A percentile compares a stretch with the other conserved stretches of the same genome.
These are phyloP conservation scores for Clarias platycephalus DNA, from an alignment of 2,797 vertebrate genomes.

Conservation along the genomic window DNA sequence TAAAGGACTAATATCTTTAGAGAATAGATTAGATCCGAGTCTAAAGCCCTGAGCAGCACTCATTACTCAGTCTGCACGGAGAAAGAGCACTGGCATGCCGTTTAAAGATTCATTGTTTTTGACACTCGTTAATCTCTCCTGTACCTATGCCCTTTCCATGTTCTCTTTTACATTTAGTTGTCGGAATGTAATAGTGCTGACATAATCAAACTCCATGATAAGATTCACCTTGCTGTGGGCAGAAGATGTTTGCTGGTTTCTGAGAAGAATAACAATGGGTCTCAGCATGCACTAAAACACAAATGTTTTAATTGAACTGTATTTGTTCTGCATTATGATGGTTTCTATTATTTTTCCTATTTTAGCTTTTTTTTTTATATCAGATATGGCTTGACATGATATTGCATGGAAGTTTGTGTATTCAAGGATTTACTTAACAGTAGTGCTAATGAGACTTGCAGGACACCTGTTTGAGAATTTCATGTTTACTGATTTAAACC, in stretches of 20 bases:
- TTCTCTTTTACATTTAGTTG: slow-evolving; percentile 63
- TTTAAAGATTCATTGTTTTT: slow-evolving; percentile 72
- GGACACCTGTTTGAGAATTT: background rate
- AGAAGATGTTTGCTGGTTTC: slow-evolving; percentile 66
- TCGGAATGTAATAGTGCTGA: slow-evolving; percentile 75
- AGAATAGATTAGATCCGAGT: slow-evolving; percentile 22
- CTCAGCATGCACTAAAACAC: slow-evolving; percentile 45
- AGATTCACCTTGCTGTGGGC: slow-evolving; percentile 74
- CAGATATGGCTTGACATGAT: slow-evolving; percentile 16
- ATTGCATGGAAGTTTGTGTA: background rate
- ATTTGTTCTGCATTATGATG: slow-evolving; percentile 48
- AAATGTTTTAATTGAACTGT: slow-evolving; percentile 49
- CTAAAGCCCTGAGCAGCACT: slow-evolving; percentile 3
- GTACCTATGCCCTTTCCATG: slow-evolving; percentile 61
- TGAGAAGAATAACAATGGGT: slow-evolving; percentile 72
- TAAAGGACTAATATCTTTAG: slow-evolving; percentile 38
- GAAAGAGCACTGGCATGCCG: slow-evolving; percentile 36
- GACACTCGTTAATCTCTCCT: slow-evolving; percentile 71
- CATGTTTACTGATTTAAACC: background rate
- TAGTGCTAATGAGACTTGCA: background rate
- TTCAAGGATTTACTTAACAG: background rate
- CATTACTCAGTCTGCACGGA: slow-evolving; percentile 33
- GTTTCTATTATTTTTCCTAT: slow-evolving; percentile 17
- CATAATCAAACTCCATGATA: slow-evolving; percentile 74
- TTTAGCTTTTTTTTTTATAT: slow-evolving; percentile 34